Evolutionary conservation across 2,888 invertebrate species (phyloP), one percentile per base, ranked within the genome.

Genomic region (Diarsia brunnea): DNA sequence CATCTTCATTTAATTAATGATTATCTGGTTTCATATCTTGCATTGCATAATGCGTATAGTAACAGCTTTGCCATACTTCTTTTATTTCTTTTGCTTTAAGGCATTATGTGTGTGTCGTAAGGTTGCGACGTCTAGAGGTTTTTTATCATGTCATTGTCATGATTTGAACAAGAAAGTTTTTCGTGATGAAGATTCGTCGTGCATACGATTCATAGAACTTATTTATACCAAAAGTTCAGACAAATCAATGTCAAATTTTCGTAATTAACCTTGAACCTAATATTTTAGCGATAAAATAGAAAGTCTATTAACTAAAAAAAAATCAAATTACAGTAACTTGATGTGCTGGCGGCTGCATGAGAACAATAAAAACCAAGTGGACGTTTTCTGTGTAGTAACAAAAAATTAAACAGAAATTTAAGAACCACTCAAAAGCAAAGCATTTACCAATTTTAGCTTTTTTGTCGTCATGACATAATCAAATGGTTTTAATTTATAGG

Each of bases 1-100:
- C 82, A 84, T 81, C 73, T 69, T 77, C 83, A 84, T 86, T 78
- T 79, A 82, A 84, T 80, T 47, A 80, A 84, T 78, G 58, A 68
- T 65, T 85, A 81, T 84, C 81, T 65, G 69, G 76, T 69, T 80
- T 83, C 61, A 74, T 82, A 47, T 79, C 38, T 81, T 73, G 38
- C 38, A n/a, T n/a, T n/a, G n/a, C n/a, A n/a, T n/a, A n/a, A n/a
- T n/a, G n/a, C n/a, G 43, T 63, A 75, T 3, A 64, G 31, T 64
- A 71, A 24, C 38, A 45, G 53, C 43, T 73, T 31, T 51, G 31
- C 19, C 16, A 31, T 64, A 38, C 71, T 78, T 73, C 67, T 79
- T 79, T 61, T 66, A 77, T 79, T 79, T 73, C 16, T 21, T 79
- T 73, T 83, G 78, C 69, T 70, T 43, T 74, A 27, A 78, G 47